A percentile compares a stretch with the other conserved stretches of the same genome.
Evolutionary conservation across 2,797 vertebrate species (phyloP).

Genomic region (Hephaestus fuliginosus): DNA sequence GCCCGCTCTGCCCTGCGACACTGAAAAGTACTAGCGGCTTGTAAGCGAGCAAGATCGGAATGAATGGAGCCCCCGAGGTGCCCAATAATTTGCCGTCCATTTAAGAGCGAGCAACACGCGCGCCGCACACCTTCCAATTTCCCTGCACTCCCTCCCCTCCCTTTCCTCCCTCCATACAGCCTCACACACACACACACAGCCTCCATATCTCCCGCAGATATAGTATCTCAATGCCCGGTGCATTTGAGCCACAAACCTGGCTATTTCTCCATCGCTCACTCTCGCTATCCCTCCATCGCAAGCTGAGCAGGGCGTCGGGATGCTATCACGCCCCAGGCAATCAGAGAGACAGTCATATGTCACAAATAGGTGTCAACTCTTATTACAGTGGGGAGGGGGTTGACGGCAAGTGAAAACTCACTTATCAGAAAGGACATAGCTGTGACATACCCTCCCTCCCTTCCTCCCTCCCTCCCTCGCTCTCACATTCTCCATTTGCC

Average conservation of each 20-base stretch:
- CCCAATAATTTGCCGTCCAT: slow-evolving; percentile 43
- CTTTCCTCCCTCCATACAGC: neutral
- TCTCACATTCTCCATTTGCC: slow-evolving; percentile 68
- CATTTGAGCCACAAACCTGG: slow-evolving; percentile 73
- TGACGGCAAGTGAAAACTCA: slow-evolving; percentile 84
- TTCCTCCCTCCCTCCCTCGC: neutral
- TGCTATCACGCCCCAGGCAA: slow-evolving; percentile 85
- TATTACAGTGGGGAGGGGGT: slow-evolving; percentile 82
- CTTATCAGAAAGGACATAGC: slow-evolving; percentile 87
- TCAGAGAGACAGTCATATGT: slow-evolving; percentile 87
- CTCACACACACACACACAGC: slow-evolving; percentile 17
- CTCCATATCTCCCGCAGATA: slow-evolving; percentile 67
- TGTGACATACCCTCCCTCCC: slow-evolving; percentile 49
- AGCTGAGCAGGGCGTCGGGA: slow-evolving; percentile 74
- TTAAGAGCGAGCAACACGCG: slow-evolving; percentile 41
- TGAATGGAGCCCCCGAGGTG: slow-evolving; percentile 49
- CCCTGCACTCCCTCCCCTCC: neutral
- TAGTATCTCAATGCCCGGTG: slow-evolving; percentile 46
- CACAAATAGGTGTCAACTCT: slow-evolving; percentile 90
- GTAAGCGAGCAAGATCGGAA: slow-evolving; percentile 41
- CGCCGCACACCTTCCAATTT: slow-evolving; percentile 44
- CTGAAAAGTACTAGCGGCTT: neutral
- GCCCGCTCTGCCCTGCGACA: slow-evolving; percentile 30
- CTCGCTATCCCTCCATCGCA: slow-evolving; percentile 67
- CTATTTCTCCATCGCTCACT: slow-evolving; percentile 74